Percentiles rank a stretch among this genome's conserved stretches.
Evolutionary conservation across 2,113 vertebrate genomes (phyloP).

Genomic region (Channa maculata): DNA sequence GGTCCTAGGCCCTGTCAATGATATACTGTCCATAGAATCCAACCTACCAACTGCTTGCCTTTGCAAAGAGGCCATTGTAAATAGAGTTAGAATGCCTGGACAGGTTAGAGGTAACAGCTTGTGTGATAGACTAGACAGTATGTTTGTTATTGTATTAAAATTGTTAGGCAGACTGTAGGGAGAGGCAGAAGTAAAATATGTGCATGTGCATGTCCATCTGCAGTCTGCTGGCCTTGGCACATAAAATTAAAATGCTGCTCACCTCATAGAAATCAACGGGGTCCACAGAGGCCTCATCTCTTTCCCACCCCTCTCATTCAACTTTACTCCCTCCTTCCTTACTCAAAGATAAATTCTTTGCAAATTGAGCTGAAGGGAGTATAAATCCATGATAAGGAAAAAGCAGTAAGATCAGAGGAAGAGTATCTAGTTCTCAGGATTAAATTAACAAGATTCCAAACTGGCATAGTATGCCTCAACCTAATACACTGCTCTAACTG

Average conservation of each 20-base stretch:
- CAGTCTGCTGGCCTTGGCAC: slow-evolving; percentile 29
- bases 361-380: slow-evolving; percentile 24
- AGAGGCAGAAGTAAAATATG: not conserved
- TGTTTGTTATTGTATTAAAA: slow-evolving; percentile 10
- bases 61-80: slow-evolving; percentile 48
- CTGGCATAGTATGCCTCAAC: no score
- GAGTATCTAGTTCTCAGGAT: not conserved
- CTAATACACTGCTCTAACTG: no score
- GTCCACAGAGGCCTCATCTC: slow-evolving; percentile 43
- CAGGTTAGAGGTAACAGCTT: slow-evolving; percentile 40
- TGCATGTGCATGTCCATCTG: slow-evolving; percentile 27
- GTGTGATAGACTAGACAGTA: slow-evolving; percentile 12
- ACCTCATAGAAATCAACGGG: slow-evolving; percentile 51
- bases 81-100: slow-evolving; percentile 29
- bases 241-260: slow-evolving; percentile 61
- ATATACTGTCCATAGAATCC: slow-evolving; percentile 45
- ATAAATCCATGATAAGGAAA: not conserved
- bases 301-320: not conserved
- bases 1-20: slow-evolving; percentile 65
- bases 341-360: slow-evolving; percentile 31
- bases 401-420: not conserved
- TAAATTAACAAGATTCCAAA: not conserved
- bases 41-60: slow-evolving; percentile 21
- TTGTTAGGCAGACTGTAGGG: not conserved
- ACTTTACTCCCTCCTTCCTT: slow-evolving; percentile 14